Evolutionary conservation across 2,888 invertebrate species (phyloP).

Genomic region (Stenolophus ochropezus): DNA sequence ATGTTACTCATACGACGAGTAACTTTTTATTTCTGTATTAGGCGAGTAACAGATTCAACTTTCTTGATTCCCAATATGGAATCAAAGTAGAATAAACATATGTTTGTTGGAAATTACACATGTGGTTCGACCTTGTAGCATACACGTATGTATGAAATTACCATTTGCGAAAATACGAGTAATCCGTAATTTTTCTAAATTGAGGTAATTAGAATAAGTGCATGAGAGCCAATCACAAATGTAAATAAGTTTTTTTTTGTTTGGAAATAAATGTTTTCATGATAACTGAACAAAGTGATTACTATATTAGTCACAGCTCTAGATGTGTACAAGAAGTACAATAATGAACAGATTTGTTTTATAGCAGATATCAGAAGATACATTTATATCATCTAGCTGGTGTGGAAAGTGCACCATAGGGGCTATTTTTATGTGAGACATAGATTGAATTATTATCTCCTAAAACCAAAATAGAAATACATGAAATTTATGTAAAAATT

Average conservation of each 20-base stretch:
- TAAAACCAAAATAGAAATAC: too few relatives aligned
- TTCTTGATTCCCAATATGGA: slow-evolving; percentile 1
- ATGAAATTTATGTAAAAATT: too few relatives aligned
- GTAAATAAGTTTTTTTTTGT: not conserved
- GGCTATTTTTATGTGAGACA: too few relatives aligned
- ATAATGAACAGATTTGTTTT: too few relatives aligned
- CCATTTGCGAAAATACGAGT: not conserved
- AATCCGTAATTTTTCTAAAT: slow-evolving; percentile 12
- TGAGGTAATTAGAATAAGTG: not conserved
- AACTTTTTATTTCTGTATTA: not conserved
- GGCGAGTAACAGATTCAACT: not conserved
- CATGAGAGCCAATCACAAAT: not conserved
- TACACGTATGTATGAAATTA: slow-evolving; percentile 9
- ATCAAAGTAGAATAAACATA: slow-evolving; percentile 12
- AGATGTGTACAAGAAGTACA: too few relatives aligned
- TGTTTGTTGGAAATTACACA: not conserved
- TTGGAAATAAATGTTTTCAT: not conserved
- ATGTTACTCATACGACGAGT: not conserved
- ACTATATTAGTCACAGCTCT: too few relatives aligned
- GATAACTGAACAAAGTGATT: too few relatives aligned
- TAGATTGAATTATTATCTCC: too few relatives aligned
- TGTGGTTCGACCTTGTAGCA: not conserved
- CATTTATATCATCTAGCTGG: too few relatives aligned
- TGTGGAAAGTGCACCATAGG: too few relatives aligned
- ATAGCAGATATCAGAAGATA: too few relatives aligned